Base-by-base conservation (phyloP, 2,113 vertebrate species). In the Hypocryptadius cinnamomeus region DNA sequence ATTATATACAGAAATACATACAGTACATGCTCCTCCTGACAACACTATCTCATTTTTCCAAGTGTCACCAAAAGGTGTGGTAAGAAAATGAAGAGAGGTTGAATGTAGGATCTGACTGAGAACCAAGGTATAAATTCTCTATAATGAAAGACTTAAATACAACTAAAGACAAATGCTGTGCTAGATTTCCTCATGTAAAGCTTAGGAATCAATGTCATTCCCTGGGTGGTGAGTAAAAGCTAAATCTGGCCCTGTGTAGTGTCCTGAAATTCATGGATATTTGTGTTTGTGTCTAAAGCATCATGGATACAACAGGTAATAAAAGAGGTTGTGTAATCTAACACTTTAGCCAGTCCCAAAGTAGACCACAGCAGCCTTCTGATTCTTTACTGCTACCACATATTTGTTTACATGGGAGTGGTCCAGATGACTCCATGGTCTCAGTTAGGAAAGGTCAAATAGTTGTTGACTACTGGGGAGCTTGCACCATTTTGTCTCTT, bases 1-100 rank as follows among this genome's bases (percentile, higher is more conserved):
- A 97, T 94, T 97, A 97, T 97, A 95, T 97, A 97, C 96, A 97
- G 89, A 95, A 95, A 97, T 95, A 97, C 96, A 95, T 95, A 96
- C 92, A 94, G 85, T 95, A 93, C 92, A 95, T 81, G 94, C 93
- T 96, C 92, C 92, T 97, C 92, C 93, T 95, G 96, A 97, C 95
- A 97, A 97, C 94, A 96, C 94, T 96, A 76, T 66, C 76, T 91
- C 76, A 11, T 80, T 95, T 92, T 78, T 89, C 90, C 89, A 86
- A 96, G 95, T 94, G 90, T 92, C 92, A 96, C 80, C 93, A 93
- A 89, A 76, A 95, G 93, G 89, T 48, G 85, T 61, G 81, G 33
- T 60, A 73, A 86, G 65, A 79, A 90, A 84, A 69, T 24, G 61
- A 42, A 78, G 51, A 53, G 45, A 94, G 33, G 71, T 92, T 85